These are phyloP conservation scores for Oscheius onirici DNA, from an alignment of 2,888 invertebrate species.

Conservation along the genomic window DNA sequence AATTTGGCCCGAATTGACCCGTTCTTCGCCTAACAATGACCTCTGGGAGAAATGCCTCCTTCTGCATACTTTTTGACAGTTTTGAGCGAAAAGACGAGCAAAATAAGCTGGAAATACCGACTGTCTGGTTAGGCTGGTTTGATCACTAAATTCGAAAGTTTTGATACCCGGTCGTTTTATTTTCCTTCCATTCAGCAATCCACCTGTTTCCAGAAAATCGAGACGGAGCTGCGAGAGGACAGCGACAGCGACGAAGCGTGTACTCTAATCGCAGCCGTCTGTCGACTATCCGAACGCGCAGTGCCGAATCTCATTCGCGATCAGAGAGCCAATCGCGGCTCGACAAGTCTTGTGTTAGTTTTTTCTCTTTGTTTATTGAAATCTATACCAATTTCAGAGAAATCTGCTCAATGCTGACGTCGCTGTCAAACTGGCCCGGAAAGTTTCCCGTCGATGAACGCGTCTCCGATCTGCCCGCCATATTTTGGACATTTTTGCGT, in stretches of 20 bases:
- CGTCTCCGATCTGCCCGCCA: conserved; percentile 58
- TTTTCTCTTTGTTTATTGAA: background rate
- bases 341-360: conserved; percentile 2
- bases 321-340: background rate
- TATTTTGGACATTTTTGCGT: conserved; percentile 53
- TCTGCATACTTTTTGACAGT: too few species aligned
- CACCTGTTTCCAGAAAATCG: conserved; percentile 34
- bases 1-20: too few species aligned
- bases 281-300: conserved; percentile 41
- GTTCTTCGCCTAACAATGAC: too few species aligned
- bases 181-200: background rate
- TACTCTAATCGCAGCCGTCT: conserved; percentile 46
- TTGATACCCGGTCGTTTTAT: background rate
- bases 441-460: conserved; percentile 44
- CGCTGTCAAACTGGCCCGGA: conserved; percentile 39
- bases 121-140: too few species aligned
- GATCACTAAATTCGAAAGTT: too few species aligned
- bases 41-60: too few species aligned
- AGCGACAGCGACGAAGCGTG: conserved; percentile 44
- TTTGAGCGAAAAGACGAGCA: too few species aligned
- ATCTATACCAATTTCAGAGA: conserved; percentile 16
- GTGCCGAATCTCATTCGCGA: conserved; percentile 44
- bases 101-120: too few species aligned
- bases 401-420: conserved; percentile 12
- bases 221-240: conserved; percentile 39